These are phyloP conservation scores for Arrhamphus sclerolepis DNA, from an alignment of 2,797 vertebrate species.

Conservation along the genomic window DNA sequence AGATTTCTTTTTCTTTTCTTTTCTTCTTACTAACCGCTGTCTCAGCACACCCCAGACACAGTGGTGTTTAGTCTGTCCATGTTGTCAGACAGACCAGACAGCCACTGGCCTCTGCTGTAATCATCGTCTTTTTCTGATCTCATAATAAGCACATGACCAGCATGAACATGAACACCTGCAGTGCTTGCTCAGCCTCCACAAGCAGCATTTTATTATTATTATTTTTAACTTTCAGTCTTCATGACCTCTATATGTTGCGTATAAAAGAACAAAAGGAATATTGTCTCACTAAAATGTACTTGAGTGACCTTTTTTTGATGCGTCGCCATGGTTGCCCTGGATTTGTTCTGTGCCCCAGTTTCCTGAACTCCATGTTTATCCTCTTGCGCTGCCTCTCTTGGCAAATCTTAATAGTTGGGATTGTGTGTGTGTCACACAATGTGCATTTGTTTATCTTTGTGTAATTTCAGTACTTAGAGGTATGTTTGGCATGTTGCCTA, in stretches of 20 bases:
- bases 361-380: conserved; percentile 36
- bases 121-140: conserved; percentile 33
- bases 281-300: conserved; percentile 54
- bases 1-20: conserved; percentile 38
- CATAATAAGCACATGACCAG: conserved; percentile 26
- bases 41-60: conserved; percentile 48
- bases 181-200: conserved; percentile 8
- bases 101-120: conserved; percentile 50
- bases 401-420: neutral
- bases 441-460: conserved; percentile 1
- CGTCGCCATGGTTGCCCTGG: conserved; percentile 51
- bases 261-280: conserved; percentile 51
- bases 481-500: neutral
- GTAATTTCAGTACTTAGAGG: neutral
- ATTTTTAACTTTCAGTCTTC: neutral
- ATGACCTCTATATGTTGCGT: conserved; percentile 30
- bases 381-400: conserved; percentile 15
- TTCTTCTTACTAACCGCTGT: conserved; percentile 36
- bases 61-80: conserved; percentile 35
- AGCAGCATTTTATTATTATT: conserved; percentile 5
- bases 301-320: conserved; percentile 37
- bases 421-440: conserved; percentile 1
- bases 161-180: conserved; percentile 27
- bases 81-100: conserved; percentile 36
- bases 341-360: conserved; percentile 57